phyloP scores from a whole-genome alignment of 2,797 vertebrate genomes.

The Chaetophractus vellerosus region DNA sequence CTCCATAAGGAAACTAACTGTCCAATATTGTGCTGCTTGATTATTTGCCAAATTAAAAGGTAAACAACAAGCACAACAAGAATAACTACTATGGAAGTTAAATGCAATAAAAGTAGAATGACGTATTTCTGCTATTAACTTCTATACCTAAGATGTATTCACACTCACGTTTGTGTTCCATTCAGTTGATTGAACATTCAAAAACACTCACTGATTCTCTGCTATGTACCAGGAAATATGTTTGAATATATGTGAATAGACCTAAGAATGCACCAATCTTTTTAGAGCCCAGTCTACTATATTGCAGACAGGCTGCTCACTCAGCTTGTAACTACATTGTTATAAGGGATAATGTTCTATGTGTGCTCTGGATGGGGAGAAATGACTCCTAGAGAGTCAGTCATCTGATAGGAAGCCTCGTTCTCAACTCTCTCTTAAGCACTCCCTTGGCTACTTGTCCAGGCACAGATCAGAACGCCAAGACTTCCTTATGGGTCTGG shows the following conservation, averaged over 20 bases:
- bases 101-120: slow-evolving; percentile 53
- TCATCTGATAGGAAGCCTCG: background rate
- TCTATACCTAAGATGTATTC: background rate
- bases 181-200: background rate
- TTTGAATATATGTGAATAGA: background rate
- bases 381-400: background rate
- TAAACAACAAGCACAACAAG: background rate
- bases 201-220: slow-evolving; percentile 36
- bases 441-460: background rate
- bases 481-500: background rate
- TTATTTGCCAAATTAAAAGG: slow-evolving; percentile 27
- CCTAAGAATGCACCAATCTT: background rate
- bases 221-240: background rate
- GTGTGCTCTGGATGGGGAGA: background rate
- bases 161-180: background rate
- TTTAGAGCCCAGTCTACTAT: slow-evolving; percentile 21
- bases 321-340: background rate
- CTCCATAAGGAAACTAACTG: background rate
- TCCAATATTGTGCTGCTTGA: background rate
- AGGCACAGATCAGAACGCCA: background rate
- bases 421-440: background rate
- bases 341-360: background rate
- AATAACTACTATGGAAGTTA: slow-evolving; percentile 1
- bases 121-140: background rate
- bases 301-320: background rate